These are phyloP conservation scores for Tenthredo distinguenda DNA, from an alignment of 2,888 invertebrate genomes.

Conservation along the genomic window DNA sequence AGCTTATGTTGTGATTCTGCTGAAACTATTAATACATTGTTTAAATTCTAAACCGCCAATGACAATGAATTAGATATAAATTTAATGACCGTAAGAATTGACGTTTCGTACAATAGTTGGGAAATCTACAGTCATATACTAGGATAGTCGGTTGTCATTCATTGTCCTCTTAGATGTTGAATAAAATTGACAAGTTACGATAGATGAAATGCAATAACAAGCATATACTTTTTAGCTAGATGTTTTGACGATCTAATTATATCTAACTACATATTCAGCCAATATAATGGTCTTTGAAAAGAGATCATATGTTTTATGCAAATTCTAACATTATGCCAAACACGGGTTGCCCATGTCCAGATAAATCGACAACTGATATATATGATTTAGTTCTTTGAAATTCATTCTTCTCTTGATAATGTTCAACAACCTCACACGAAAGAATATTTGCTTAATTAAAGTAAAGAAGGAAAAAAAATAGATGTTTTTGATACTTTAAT, in stretches of 20 bases:
- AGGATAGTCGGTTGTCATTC: neutral
- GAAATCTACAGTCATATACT: neutral
- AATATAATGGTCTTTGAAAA: neutral
- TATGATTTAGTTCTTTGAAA: neutral
- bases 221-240: neutral
- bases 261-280: neutral
- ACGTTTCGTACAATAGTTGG: neutral
- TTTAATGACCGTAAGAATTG: neutral
- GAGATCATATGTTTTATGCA: conserved; percentile 8
- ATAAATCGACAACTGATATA: conserved; percentile 19
- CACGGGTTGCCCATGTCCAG: neutral
- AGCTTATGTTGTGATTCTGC: neutral
- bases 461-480: neutral
- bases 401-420: neutral
- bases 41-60: neutral
- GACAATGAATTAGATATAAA: neutral
- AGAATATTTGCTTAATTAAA: neutral
- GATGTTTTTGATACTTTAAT: neutral
- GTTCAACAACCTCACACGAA: neutral
- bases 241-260: neutral
- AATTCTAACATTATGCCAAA: conserved; percentile 20
- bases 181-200: neutral
- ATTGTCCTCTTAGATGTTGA: neutral
- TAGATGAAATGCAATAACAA: neutral
- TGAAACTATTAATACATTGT: neutral